phyloP scores from a whole-genome alignment of 2,113 vertebrate genomes.

The Phasianus colchicus region DNA sequence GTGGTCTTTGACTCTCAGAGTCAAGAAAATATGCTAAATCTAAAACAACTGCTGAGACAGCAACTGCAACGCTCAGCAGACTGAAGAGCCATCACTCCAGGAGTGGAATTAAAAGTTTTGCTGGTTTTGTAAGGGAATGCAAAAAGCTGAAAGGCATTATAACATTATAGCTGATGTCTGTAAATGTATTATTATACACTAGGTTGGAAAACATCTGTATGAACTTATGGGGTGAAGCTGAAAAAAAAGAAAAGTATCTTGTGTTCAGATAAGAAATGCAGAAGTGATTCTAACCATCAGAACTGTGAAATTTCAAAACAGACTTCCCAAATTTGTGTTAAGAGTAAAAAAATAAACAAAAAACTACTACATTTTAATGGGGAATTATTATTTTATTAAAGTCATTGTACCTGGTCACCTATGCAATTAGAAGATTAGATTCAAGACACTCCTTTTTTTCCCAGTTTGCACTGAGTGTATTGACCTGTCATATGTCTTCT shows the following conservation, averaged over 20 bases:
- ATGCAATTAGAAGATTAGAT: not conserved
- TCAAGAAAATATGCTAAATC: not conserved
- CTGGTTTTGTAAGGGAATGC: constrained; percentile 13
- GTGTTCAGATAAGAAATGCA: constrained; percentile 16
- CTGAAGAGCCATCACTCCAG: not conserved
- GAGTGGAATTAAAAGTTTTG: not conserved
- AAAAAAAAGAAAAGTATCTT: constrained; percentile 18
- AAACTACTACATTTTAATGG: not conserved
- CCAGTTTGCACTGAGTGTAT: not conserved
- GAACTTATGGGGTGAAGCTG: not conserved
- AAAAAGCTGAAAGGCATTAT: not conserved
- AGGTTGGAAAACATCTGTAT: not conserved
- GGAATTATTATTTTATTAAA: not conserved
- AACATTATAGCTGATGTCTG: not conserved
- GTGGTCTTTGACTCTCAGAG: not conserved
- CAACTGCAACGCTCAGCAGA: not conserved
- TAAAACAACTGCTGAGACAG: not conserved
- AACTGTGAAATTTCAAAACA: not conserved
- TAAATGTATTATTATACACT: constrained; percentile 14
- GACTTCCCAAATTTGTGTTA: not conserved
- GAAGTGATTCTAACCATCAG: not conserved
- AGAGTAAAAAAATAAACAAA: not conserved
- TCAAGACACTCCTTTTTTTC: not conserved
- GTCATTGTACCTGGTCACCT: not conserved
- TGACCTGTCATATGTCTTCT: constrained; percentile 54